Conservation (phyloP, 1,140 invertebrate genomes). For the Bombus difficillimus region DNA sequence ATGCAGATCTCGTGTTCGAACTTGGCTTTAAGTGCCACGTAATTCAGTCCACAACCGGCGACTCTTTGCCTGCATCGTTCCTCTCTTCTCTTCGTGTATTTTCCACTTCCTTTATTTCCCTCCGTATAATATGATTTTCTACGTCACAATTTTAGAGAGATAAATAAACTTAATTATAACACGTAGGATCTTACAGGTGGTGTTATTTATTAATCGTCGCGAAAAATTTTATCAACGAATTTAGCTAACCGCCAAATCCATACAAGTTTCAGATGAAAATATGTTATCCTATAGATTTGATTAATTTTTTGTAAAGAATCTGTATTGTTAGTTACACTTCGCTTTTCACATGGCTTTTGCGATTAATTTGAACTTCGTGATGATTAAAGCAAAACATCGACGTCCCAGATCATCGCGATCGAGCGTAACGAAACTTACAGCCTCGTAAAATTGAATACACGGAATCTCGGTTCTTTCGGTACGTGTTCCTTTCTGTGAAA, state of each 20-base stretch:
- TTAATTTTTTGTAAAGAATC: too few species aligned
- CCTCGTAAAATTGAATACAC: not conserved
- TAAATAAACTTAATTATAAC: too few species aligned
- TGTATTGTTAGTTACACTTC: too few species aligned
- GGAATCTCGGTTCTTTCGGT: not conserved
- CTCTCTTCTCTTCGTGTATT: constrained; percentile 22
- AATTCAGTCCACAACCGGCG: constrained; percentile 64
- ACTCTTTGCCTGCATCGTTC: constrained; percentile 41
- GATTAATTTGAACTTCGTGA: not conserved
- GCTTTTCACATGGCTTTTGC: not conserved
- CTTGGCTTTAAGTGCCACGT: constrained; percentile 67
- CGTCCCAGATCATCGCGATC: not conserved
- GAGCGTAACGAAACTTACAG: not conserved
- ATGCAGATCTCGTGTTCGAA: constrained; percentile 72
- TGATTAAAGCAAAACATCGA: too few species aligned
- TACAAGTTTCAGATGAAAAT: too few species aligned
- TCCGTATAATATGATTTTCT: too few species aligned
- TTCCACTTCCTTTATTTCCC: not conserved
- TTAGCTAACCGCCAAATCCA: too few species aligned
- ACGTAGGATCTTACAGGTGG: too few species aligned
- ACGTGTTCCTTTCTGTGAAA: not conserved
- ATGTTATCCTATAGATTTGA: too few species aligned
- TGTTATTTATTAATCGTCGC: too few species aligned
- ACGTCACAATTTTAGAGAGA: too few species aligned
- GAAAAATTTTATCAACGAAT: too few species aligned